These are phyloP conservation scores for Tortricodes alternella DNA, from an alignment of 2,888 invertebrate species.

Conservation along the genomic window DNA sequence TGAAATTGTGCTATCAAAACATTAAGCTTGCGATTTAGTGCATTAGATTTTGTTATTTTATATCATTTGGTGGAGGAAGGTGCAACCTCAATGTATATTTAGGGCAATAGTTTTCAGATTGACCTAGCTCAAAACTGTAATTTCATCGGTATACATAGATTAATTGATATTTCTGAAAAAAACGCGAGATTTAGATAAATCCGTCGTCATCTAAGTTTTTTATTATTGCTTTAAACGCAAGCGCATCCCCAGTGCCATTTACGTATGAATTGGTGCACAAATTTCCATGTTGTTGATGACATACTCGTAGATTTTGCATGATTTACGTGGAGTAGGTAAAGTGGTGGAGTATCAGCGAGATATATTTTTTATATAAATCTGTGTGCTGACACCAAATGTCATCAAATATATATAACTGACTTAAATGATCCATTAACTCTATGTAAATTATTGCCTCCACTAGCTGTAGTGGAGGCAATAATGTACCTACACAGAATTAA, in stretches of 20 bases:
- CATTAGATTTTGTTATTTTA: neutral
- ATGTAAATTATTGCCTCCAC: no score
- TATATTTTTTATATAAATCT: neutral
- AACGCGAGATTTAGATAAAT: neutral
- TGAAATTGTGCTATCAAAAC: neutral
- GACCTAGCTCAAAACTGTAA: no score
- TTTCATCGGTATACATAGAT: no score
- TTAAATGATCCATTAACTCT: no score
- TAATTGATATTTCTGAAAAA: neutral
- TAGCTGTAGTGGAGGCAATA: no score
- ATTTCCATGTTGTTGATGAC: conserved; percentile 23
- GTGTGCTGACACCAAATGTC: no score
- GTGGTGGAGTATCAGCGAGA: conserved; percentile 4
- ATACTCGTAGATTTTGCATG: conserved; percentile 25
- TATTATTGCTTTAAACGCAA: conserved; percentile 7
- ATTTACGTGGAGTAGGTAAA: conserved; percentile 24
- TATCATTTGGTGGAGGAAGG: no score
- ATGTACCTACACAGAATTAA: no score
- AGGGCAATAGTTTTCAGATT: no score
- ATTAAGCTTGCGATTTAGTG: neutral
- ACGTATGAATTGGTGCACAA: conserved; percentile 25
- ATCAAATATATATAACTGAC: no score
- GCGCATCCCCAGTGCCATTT: conserved; percentile 20
- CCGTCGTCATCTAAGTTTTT: conserved; percentile 1
- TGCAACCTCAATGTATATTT: no score